phyloP scores from a whole-genome alignment of 2,113 vertebrate species.

The Mystacornis crossleyi region DNA sequence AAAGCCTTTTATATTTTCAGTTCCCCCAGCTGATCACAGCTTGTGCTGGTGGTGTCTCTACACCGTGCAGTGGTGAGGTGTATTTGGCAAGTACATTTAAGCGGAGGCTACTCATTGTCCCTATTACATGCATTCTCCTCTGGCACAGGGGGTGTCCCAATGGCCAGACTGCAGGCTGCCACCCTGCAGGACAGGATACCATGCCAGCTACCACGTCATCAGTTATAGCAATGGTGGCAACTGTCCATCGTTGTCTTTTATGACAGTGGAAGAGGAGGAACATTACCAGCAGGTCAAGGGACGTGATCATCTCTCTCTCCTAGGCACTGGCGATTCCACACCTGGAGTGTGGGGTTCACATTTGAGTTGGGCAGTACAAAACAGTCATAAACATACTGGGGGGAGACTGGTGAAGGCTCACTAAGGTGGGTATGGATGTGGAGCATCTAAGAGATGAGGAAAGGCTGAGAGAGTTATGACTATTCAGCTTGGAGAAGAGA shows the following conservation, averaged over 20 bases:
- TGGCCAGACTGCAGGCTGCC: not conserved
- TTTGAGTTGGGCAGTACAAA: not conserved
- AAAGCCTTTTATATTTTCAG: not conserved
- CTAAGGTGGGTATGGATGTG: not conserved
- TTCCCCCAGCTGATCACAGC: not conserved
- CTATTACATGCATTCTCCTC: not conserved
- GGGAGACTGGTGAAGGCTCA: not conserved
- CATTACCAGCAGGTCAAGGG: not conserved
- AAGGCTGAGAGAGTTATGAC: not conserved
- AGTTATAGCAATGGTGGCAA: not conserved
- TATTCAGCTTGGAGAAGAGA: not conserved
- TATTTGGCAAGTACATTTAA: not conserved
- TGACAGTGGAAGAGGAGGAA: not conserved
- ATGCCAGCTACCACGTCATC: not conserved
- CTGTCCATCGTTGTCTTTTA: not conserved
- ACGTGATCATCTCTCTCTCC: not conserved
- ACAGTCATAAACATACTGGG: not conserved
- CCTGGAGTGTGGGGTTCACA: not conserved
- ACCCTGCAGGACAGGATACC: not conserved
- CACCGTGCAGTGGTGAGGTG: accelerated
- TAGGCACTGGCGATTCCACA: not conserved
- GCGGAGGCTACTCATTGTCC: accelerated
- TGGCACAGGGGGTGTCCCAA: too few species aligned
- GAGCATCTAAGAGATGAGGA: not conserved
- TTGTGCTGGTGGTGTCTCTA: not conserved